Evolutionary conservation across 1,140 invertebrate species (phyloP).

Genomic region (Centruroides vittatus): DNA sequence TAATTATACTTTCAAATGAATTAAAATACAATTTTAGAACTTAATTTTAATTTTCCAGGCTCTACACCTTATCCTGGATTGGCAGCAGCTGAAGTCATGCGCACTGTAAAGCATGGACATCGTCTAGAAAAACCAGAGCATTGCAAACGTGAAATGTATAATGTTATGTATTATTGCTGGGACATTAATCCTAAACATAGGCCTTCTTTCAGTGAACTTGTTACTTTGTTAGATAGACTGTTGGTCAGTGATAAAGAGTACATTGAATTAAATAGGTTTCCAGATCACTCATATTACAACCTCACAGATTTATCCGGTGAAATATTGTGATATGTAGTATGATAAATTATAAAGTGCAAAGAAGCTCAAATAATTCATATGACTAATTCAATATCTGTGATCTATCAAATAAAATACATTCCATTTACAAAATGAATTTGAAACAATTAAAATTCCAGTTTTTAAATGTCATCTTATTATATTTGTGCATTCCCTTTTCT

Average conservation of each 20-base stretch:
- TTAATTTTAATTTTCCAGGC: conserved; percentile 33
- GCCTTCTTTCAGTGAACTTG: conserved; percentile 47
- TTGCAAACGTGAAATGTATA: conserved; percentile 16
- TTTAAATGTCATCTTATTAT: too few relatives aligned
- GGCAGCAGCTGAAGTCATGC: conserved; percentile 41
- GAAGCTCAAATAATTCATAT: too few relatives aligned
- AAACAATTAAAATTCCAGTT: too few relatives aligned
- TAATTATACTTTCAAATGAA: not conserved
- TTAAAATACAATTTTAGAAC: not conserved
- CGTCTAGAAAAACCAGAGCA: conserved; percentile 53
- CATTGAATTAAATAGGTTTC: conserved; percentile 79
- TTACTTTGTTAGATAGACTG: conserved; percentile 53
- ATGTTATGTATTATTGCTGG: conserved; percentile 60
- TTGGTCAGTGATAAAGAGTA: conserved; percentile 80
- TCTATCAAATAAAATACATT: too few relatives aligned
- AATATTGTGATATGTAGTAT: conserved; percentile 33
- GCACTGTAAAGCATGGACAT: conserved; percentile 47
- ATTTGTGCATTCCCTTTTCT: too few relatives aligned
- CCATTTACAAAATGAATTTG: too few relatives aligned
- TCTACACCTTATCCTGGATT: conserved; percentile 60
- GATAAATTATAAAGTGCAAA: too few relatives aligned
- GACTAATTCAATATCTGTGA: too few relatives aligned
- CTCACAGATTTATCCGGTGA: conserved; percentile 52
- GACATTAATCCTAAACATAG: conserved; percentile 62
- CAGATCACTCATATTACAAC: conserved; percentile 88